Conservation (phyloP, 2,113 vertebrate genomes). For the Ancistrus triradiatus region DNA sequence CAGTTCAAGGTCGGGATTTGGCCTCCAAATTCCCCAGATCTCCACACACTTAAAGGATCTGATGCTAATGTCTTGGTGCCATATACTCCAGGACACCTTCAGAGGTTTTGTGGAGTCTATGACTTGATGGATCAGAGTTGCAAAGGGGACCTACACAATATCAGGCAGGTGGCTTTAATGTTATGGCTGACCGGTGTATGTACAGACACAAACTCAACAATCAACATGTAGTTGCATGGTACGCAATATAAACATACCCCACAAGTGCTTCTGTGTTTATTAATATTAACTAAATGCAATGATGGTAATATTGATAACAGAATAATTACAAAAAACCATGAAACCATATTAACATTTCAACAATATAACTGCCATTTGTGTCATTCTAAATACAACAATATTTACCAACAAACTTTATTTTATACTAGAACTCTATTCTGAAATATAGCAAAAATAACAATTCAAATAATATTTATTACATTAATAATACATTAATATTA, state of each 20-base stretch:
- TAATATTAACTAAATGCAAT: constrained; percentile 86
- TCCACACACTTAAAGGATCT: too few relatives aligned
- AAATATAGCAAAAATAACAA: constrained; percentile 99
- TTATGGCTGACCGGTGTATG: too few relatives aligned
- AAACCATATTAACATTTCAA: constrained; percentile 97
- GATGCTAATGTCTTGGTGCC: too few relatives aligned
- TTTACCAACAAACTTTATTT: constrained; percentile 89
- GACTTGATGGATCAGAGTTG: too few relatives aligned
- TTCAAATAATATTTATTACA: constrained; percentile 87
- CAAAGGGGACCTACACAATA: too few relatives aligned
- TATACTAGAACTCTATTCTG: constrained; percentile 97
- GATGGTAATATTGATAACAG: constrained; percentile 83
- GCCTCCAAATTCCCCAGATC: too few relatives aligned
- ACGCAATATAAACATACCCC: constrained; percentile 78
- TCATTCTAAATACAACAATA: constrained; percentile 98
- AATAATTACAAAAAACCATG: constrained; percentile 73
- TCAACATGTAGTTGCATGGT: constrained; percentile 77
- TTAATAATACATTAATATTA: constrained; percentile 73
- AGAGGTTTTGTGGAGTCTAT: too few relatives aligned
- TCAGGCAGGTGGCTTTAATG: too few relatives aligned
- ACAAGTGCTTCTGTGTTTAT: constrained; percentile 87
- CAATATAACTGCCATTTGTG: constrained; percentile 86
- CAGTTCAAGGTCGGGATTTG: too few relatives aligned
- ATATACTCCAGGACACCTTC: too few relatives aligned
- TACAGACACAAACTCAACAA: constrained; percentile 81